Conservation (phyloP, 2,888 invertebrate species). For the Heliconius erato region DNA sequence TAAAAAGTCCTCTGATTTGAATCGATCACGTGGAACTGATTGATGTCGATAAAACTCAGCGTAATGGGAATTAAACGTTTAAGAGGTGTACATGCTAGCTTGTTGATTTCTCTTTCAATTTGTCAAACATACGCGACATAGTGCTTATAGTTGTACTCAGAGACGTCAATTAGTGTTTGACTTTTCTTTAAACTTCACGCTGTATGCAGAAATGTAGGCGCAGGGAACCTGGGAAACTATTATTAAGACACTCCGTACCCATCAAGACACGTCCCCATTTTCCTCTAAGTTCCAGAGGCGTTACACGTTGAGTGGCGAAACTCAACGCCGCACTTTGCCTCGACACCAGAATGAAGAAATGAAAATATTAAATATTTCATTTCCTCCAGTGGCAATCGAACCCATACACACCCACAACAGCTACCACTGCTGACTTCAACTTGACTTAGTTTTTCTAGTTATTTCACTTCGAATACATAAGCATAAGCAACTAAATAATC, state of each 20-base stretch:
- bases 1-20: conserved; percentile 51
- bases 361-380: background rate
- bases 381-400: background rate
- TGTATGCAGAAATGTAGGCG: background rate
- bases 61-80: conserved; percentile 41
- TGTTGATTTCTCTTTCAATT: background rate
- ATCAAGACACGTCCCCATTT: background rate
- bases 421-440: too few relatives aligned
- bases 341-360: background rate
- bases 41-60: conserved; percentile 50
- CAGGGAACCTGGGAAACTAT: background rate
- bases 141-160: background rate
- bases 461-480: too few relatives aligned
- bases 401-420: background rate
- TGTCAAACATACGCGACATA: background rate
- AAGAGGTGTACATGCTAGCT: conserved; percentile 30
- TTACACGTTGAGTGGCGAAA: background rate
- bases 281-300: background rate
- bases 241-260: background rate
- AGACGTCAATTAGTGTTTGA: too few relatives aligned
- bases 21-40: conserved; percentile 52
- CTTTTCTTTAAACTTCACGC: background rate
- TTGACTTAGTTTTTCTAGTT: too few relatives aligned
- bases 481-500: too few relatives aligned
- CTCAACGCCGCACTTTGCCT: background rate